A percentile compares a stretch with the other conserved stretches of the same genome.
Evolutionary conservation across 2,797 vertebrate species (phyloP).

Genomic region (Cottoperca gobio): DNA sequence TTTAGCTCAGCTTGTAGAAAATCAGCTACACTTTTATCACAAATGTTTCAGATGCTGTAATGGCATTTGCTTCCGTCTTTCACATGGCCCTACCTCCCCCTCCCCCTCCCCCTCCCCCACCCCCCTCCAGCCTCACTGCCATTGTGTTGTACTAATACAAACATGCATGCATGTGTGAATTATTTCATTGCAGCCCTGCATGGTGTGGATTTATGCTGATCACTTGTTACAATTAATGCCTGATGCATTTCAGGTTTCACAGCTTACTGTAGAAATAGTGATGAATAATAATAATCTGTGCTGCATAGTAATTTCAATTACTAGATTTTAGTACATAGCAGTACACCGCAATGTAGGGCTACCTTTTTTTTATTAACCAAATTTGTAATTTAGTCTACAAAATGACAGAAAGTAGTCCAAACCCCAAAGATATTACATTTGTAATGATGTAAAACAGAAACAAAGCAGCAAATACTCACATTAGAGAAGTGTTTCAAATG

Average conservation of each 20-base stretch:
- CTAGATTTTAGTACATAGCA: neutral
- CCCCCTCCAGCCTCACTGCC: constrained; percentile 5
- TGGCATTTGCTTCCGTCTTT: neutral
- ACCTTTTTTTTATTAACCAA: neutral
- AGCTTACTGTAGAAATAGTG: neutral
- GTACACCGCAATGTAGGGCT: neutral
- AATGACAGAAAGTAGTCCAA: neutral
- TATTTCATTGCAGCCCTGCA: constrained; percentile 1
- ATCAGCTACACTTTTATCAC: constrained; percentile 10
- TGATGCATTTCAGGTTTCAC: neutral
- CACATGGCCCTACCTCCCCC: neutral
- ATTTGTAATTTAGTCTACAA: neutral
- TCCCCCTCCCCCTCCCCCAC: neutral
- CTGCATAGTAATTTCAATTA: neutral
- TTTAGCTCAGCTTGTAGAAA: constrained; percentile 18
- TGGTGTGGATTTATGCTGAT: constrained; percentile 26
- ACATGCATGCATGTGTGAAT: constrained; percentile 37
- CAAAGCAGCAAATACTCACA: neutral
- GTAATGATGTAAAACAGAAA: neutral
- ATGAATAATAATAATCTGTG: neutral
- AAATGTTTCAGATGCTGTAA: constrained; percentile 13
- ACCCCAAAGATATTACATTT: neutral
- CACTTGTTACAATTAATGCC: neutral
- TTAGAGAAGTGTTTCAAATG: neutral
- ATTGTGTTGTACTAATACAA: constrained; percentile 13